Evolutionary conservation across 1,140 invertebrate species (phyloP), one percentile per base, ranked within the genome.

Genomic region (Formica selysi): DNA sequence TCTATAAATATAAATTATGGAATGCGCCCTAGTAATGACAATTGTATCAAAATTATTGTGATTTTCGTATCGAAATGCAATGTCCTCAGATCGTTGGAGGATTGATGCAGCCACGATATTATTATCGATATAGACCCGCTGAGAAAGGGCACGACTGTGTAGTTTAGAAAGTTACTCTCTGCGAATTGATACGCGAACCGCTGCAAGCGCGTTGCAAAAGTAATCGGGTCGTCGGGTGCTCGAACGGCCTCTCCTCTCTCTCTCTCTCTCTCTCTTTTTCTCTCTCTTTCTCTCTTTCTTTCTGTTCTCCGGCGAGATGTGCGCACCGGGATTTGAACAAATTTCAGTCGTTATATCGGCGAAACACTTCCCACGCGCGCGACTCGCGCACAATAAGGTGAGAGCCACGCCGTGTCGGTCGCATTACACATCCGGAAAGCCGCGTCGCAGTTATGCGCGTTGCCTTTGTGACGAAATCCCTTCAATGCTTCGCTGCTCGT

Each of bases 321-420:
- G 16, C 48, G 44, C 44, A 10, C 13, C 54, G 38, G 32, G 32
- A 29, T 70, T 80, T 38, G 32, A 70, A 57, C 71, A 57, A 76
- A 85, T 73, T 83, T 83, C 79, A 73, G 38, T 44, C 44, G 59
- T 78, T 80, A 32, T 85, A 81, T 71, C 32, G 61, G 71, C 71
- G 71, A 79, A 76, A 85, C 61, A 85, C 81, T 76, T 85, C 81
- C 81, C 74, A 85, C 81, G 73, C 62, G 73, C 62, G 73, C 59
- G 44, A 65, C 19, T 79, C 85, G 38, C 41, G 62, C 16, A 76
- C 59, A 88, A 81, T 70, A 41, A 74, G 76, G 74, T 76, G 68
- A 88, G 87, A 88, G 87, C 13, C 67, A 48, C 59, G 44, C 36
- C 62, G 51, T 61, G 79, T 44, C 73, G 70, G 44, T 84, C 71